Evolutionary conservation across 92 coral and sea anemone genomes (phyloP).

Genomic region (Desmophyllum pertusum): DNA sequence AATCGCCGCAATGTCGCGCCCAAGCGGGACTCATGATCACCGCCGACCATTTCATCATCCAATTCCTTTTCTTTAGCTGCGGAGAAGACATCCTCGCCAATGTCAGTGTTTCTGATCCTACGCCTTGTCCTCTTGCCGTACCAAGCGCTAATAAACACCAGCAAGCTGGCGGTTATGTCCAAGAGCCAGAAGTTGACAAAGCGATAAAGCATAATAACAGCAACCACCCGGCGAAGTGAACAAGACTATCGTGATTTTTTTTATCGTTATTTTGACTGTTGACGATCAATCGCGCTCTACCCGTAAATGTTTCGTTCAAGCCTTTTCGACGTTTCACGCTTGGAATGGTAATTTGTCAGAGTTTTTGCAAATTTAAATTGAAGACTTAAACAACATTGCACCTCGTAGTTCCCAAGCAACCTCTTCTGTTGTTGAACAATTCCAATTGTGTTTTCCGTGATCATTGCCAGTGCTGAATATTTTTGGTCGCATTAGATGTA

Average conservation of each 20-base stretch:
- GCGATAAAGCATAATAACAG: conserved; percentile 20
- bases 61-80: conserved; percentile 2
- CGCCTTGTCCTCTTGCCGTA: conserved; percentile 38
- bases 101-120: neutral
- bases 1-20: neutral
- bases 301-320: neutral
- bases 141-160: conserved; percentile 48
- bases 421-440: neutral
- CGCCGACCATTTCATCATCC: neutral
- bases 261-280: neutral
- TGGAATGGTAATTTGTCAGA: neutral
- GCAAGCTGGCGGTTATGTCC: conserved; percentile 45
- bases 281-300: neutral
- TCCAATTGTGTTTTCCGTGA: neutral
- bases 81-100: neutral
- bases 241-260: neutral
- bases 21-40: neutral
- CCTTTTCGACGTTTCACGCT: neutral
- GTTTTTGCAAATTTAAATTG: too few species aligned
- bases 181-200: conserved; percentile 42
- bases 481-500: too few species aligned
- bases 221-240: neutral
- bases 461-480: neutral
- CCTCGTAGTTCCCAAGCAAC: conserved; percentile 1
- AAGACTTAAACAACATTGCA: too few species aligned